Percentiles rank a stretch among this genome's conserved stretches.
These are phyloP conservation scores for Andrena minutula DNA, from an alignment of 2,888 invertebrate genomes.

Conservation along the genomic window DNA sequence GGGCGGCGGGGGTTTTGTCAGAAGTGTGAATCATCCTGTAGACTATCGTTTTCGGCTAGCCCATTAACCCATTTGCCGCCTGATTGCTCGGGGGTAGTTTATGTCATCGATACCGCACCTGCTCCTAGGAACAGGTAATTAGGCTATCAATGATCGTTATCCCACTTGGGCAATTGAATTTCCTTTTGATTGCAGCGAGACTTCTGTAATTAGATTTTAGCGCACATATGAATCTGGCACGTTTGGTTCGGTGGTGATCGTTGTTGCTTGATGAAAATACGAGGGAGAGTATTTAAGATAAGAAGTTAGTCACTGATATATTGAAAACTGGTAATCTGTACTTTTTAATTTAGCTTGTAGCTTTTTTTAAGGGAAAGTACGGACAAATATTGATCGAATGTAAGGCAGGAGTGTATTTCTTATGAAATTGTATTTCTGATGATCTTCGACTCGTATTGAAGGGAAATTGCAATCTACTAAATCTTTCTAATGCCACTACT, in stretches of 20 bases:
- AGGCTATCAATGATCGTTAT: conserved; percentile 37
- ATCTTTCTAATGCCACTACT: not conserved
- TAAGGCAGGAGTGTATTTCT: no score
- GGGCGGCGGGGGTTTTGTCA: conserved; percentile 15
- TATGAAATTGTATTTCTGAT: no score
- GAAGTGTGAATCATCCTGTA: conserved; percentile 44
- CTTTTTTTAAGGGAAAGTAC: no score
- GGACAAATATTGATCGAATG: no score
- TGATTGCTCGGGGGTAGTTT: conserved; percentile 62
- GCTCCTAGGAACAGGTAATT: conserved; percentile 44
- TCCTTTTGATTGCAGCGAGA: not conserved
- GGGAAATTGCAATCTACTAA: not conserved
- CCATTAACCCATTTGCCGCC: conserved; percentile 75
- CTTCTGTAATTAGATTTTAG: not conserved
- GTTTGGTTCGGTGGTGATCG: not conserved
- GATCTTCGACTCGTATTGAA: no score
- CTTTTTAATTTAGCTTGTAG: no score
- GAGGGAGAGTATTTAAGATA: no score
- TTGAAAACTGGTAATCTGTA: no score
- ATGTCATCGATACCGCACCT: conserved; percentile 62
- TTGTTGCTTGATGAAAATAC: no score
- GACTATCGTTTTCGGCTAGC: conserved; percentile 66
- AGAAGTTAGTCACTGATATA: no score
- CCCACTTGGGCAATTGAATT: conserved; percentile 31
- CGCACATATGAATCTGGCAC: no score